Evolutionary conservation across 2,888 invertebrate species (phyloP).

Genomic region (Odontocerum albicorne): DNA sequence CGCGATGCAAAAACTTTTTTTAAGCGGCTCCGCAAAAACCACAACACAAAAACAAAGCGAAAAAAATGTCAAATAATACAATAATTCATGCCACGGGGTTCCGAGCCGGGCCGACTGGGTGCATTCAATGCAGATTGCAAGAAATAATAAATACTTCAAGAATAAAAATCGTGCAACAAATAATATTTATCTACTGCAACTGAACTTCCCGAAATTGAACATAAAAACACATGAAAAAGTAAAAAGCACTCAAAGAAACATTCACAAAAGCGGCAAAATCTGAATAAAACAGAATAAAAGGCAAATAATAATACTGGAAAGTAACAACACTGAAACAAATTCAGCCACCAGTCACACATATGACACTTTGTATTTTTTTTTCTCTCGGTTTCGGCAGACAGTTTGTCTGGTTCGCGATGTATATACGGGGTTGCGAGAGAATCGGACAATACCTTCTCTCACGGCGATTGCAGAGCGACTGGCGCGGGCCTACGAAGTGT

Average conservation of each 20-base stretch:
- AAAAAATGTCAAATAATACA: conserved; percentile 10
- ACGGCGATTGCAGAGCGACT: no score
- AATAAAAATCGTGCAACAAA: no score
- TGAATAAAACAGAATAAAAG: conserved; percentile 1
- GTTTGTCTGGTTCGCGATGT: no score
- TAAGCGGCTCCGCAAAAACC: conserved; percentile 7
- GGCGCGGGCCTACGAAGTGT: conserved; percentile 1
- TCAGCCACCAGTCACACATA: conserved; percentile 11
- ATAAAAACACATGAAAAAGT: background rate
- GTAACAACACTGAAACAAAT: conserved; percentile 5
- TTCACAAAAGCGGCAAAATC: conserved; percentile 3
- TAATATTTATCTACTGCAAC: background rate
- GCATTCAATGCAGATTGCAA: background rate
- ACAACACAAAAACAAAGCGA: conserved; percentile 19
- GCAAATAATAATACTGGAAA: background rate
- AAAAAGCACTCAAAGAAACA: conserved; percentile 3
- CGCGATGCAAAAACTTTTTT: conserved; percentile 14
- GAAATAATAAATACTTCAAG: no score
- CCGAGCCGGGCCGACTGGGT: no score
- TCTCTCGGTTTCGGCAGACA: conserved; percentile 3
- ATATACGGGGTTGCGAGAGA: no score
- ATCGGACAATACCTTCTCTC: no score
- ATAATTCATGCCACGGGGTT: conserved; percentile 22
- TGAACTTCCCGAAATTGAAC: background rate
- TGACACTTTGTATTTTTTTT: background rate